These are phyloP conservation scores for Sitodiplosis mosellana DNA, from an alignment of 1,140 invertebrate species.

Conservation along the genomic window DNA sequence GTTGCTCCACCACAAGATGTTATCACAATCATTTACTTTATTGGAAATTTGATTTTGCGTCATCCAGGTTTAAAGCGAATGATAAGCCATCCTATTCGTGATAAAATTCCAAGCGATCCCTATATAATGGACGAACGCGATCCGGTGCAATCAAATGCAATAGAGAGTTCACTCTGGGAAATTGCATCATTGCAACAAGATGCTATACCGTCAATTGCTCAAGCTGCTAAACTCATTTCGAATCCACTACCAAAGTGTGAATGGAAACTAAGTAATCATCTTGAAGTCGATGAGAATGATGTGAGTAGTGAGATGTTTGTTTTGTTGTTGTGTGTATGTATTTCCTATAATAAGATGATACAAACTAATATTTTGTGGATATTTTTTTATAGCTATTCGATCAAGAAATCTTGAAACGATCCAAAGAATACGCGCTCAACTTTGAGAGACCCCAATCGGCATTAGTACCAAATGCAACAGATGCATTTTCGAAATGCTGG, in stretches of 20 bases:
- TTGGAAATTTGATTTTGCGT: slow-evolving; percentile 70
- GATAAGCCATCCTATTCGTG: slow-evolving; percentile 37
- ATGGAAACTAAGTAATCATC: slow-evolving; percentile 38
- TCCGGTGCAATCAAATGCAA: slow-evolving; percentile 55
- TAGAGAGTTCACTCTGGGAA: slow-evolving; percentile 86
- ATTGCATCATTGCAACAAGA: slow-evolving; percentile 56
- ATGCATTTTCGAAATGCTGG: slow-evolving; percentile 33
- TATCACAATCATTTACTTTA: slow-evolving; percentile 58
- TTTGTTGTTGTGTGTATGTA: neutral
- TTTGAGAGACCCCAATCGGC: slow-evolving; percentile 37
- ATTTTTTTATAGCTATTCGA: slow-evolving; percentile 35
- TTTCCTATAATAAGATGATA: neutral
- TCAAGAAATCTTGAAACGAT: slow-evolving; percentile 38
- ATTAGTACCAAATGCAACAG: slow-evolving; percentile 25
- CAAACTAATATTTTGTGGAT: neutral
- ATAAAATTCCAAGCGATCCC: slow-evolving; percentile 48
- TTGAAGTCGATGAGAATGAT: slow-evolving; percentile 38
- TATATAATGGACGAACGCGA: slow-evolving; percentile 64
- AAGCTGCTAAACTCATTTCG: slow-evolving; percentile 45
- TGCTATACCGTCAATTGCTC: slow-evolving; percentile 47
- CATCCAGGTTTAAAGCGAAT: slow-evolving; percentile 70
- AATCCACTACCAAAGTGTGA: slow-evolving; percentile 44
- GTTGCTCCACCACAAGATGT: slow-evolving; percentile 65
- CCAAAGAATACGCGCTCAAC: slow-evolving; percentile 38
- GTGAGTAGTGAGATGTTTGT: slow-evolving; percentile 18